phyloP scores from a whole-genome alignment of 2,797 vertebrate species.

The Petrocephalus sullivani region DNA sequence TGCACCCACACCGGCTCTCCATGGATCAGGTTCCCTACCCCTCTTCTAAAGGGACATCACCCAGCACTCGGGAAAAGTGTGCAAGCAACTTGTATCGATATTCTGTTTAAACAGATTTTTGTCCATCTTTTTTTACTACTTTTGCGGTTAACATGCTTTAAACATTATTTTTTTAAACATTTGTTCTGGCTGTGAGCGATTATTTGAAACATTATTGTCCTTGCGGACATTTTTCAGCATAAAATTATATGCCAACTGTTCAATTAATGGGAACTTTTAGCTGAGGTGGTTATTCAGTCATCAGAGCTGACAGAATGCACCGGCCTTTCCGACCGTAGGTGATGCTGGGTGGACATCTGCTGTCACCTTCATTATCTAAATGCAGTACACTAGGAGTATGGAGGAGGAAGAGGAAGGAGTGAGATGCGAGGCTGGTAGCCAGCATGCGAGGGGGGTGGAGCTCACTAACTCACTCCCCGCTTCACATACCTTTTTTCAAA shows the following conservation, averaged over 20 bases:
- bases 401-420: neutral
- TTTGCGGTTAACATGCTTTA: neutral
- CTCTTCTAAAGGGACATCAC: neutral
- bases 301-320: neutral
- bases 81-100: neutral
- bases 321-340: neutral
- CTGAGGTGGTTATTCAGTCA: neutral
- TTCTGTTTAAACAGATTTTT: neutral
- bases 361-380: neutral
- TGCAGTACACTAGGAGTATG: neutral
- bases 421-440: neutral
- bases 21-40: too few relatives aligned
- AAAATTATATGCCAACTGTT: neutral
- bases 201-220: neutral
- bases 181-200: neutral
- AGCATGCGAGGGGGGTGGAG: neutral
- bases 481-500: neutral
- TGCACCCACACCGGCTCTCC: too few relatives aligned
- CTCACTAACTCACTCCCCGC: neutral
- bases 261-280: neutral
- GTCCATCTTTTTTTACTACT: neutral
- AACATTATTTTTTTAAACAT: neutral
- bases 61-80: neutral
- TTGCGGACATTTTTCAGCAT: neutral
- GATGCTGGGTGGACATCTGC: neutral